Evolutionary conservation across 2,797 vertebrate genomes (phyloP).

Genomic region (Bradypodion pumilum): DNA sequence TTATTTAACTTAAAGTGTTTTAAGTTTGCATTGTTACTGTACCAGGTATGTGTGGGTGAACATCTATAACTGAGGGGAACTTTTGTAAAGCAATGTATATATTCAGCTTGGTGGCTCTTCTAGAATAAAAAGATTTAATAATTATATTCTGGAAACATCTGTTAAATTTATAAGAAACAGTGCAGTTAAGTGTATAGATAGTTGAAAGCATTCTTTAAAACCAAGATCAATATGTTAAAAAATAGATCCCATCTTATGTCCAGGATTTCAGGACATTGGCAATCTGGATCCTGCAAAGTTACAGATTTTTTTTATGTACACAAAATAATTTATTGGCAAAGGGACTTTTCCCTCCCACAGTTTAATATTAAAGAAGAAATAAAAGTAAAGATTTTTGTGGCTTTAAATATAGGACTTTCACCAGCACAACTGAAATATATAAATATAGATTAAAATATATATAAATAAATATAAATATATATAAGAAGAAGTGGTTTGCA

Average conservation of each 20-base stretch:
- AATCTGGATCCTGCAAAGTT: constrained; percentile 76
- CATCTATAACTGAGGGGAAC: constrained; percentile 79
- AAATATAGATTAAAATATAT: constrained; percentile 69
- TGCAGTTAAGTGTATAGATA: constrained; percentile 74
- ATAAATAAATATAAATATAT: constrained; percentile 61
- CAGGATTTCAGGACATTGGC: constrained; percentile 78
- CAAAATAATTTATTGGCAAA: constrained; percentile 75
- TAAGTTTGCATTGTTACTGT: constrained; percentile 81
- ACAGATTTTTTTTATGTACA: constrained; percentile 78
- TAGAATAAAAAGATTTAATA: constrained; percentile 78
- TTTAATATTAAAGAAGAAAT: constrained; percentile 72
- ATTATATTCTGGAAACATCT: constrained; percentile 79
- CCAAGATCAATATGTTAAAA: constrained; percentile 77
- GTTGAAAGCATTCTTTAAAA: constrained; percentile 80
- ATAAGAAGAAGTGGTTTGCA: constrained; percentile 72
- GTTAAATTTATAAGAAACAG: constrained; percentile 75
- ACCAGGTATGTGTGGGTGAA: constrained; percentile 79
- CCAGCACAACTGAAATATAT: constrained; percentile 74
- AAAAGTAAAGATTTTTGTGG: constrained; percentile 73
- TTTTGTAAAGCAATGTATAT: constrained; percentile 86
- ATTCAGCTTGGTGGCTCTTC: constrained; percentile 76
- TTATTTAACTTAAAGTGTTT: constrained; percentile 81
- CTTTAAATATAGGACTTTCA: constrained; percentile 75
- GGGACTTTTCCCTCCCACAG: constrained; percentile 63
- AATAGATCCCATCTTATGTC: constrained; percentile 75